These are phyloP conservation scores for Andrena fulva DNA, from an alignment of 2,888 invertebrate species.

Conservation along the genomic window DNA sequence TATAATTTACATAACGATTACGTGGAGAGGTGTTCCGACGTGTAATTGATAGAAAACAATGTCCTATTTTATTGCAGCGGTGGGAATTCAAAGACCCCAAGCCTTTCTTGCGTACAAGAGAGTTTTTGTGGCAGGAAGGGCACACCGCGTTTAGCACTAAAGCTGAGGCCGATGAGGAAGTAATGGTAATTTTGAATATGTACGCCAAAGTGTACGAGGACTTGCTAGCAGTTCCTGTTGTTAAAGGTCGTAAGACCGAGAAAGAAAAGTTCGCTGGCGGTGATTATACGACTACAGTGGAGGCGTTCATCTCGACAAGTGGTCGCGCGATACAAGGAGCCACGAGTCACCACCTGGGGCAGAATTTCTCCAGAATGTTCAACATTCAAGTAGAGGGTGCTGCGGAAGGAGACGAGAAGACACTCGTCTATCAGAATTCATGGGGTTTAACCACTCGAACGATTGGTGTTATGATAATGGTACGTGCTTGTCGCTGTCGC, in stretches of 20 bases:
- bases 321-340: slow-evolving; percentile 96
- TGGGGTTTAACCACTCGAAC: slow-evolving; percentile 99
- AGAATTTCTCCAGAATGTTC: slow-evolving; percentile 99
- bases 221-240: slow-evolving; percentile 96
- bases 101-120: slow-evolving; percentile 98
- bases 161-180: slow-evolving; percentile 96
- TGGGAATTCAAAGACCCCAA: slow-evolving; percentile 99
- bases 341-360: slow-evolving; percentile 99
- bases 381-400: slow-evolving; percentile 98
- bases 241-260: slow-evolving; percentile 98
- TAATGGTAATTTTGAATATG: slow-evolving; percentile 92
- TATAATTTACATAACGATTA: slow-evolving; percentile 29
- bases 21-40: not conserved
- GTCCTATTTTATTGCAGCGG: slow-evolving; percentile 87
- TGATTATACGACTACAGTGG: slow-evolving; percentile 98
- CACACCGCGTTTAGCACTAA: slow-evolving; percentile 96
- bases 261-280: slow-evolving; percentile 99
- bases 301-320: slow-evolving; percentile 97
- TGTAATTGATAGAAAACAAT: not conserved
- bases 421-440: slow-evolving; percentile 97
- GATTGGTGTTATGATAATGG: slow-evolving; percentile 95
- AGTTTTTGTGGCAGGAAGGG: slow-evolving; percentile 99
- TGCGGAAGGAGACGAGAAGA: slow-evolving; percentile 92
- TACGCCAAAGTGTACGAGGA: slow-evolving; percentile 97
- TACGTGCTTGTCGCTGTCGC: slow-evolving; percentile 49